Conservation (phyloP, 2,888 invertebrate species). For the Stegophylla sp. region DNA sequence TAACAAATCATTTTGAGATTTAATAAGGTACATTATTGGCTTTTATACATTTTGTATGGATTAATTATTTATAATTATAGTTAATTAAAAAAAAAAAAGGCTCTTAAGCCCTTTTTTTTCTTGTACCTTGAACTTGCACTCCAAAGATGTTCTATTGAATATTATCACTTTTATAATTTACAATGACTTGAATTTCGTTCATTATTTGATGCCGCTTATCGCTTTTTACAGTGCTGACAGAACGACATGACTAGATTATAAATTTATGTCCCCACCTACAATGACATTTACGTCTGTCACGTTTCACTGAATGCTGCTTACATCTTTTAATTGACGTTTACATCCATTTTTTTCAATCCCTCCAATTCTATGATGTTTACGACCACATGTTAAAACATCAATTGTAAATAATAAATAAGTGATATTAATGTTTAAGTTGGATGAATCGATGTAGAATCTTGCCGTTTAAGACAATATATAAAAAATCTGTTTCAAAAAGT, state of each 20-base stretch:
- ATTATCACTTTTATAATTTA: no score
- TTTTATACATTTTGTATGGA: no score
- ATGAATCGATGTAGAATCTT: background rate
- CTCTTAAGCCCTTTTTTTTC: no score
- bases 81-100: no score
- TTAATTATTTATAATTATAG: no score
- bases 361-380: background rate
- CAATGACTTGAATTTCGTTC: no score
- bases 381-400: background rate
- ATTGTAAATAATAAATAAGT: background rate
- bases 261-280: background rate
- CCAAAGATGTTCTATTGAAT: no score
- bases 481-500: background rate
- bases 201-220: background rate
- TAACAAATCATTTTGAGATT: no score
- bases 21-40: no score
- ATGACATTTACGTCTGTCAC: background rate
- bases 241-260: no score
- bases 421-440: background rate
- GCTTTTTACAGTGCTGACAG: no score
- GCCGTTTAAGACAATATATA: background rate
- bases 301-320: background rate
- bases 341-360: background rate
- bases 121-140: no score
- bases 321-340: background rate